Evolutionary conservation across 2,113 vertebrate species (phyloP), one percentile per base, ranked within the genome.

Genomic region (Catagonus wagneri): DNA sequence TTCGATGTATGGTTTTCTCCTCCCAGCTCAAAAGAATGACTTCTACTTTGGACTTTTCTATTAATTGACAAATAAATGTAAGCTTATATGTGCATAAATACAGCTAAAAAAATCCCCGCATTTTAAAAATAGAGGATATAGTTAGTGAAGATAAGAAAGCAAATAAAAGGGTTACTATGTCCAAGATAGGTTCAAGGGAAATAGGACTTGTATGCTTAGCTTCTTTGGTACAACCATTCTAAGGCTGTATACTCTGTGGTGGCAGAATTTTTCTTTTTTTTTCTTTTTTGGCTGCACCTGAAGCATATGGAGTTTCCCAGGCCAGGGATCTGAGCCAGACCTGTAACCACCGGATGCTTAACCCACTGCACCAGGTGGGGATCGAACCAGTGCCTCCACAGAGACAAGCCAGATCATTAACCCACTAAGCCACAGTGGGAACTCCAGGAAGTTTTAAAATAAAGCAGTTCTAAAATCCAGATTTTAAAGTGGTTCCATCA

Each of bases 21-120:
- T 56, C 22, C 22, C 14, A 61, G 32, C 9, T 34, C 13, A 66
- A n/a, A 15, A 27, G 7, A 83, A 23, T 58, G 36, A 83, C 52
- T 72, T 91, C 32, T 91, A 15, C 29, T 89, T 93, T 80, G 65
- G 22, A 89, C 34, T 86, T 80, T 80, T 66, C 65, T 66, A n/a
- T 32, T n/a, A 66, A 66, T 32, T 66, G 15, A 66, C 29, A 66
- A 65, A 66, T 14, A 66, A 66, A 66, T 32, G 16, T 29, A 65
- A 65, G 4, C 61, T 27, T 13, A 78, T 16, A 23, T 25, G 61
- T 23, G 7, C 27, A 52, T 50, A 72, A 72, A 79, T 27, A 63
- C 54, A 23, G 3, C 72, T 78, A 27, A 68, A 71, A 66, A 60
- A 56, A 12, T 11, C 3, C 22, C 3, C 22, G 63, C 2, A 54